Evolutionary conservation across 30 jellyfish, hydroid and myxozoan species (phyloP), one percentile per base, ranked within the genome.

Genomic region (Aurelia sp.): DNA sequence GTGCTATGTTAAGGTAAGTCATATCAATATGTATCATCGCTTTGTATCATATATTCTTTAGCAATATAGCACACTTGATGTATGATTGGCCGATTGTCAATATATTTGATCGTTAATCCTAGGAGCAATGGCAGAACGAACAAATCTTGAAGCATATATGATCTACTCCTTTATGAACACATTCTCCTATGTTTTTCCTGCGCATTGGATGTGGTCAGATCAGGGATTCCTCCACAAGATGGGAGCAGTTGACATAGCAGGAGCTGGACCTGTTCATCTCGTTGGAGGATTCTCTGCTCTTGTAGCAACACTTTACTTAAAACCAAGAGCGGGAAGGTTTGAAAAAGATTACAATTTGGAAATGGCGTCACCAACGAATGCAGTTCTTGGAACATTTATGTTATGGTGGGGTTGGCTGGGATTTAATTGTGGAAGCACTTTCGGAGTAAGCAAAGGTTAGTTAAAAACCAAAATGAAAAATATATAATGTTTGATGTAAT

Each of bases 321-420:
- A 72, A 73, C 98, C 98, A 66, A 85, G 98, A 67, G 67, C 72
- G 8, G 90, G 88, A 17, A 57, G 92, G 33, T 81, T 80, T 52
- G 82, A 70, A 12, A 17, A 51, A 22, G 61, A 57, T 21, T 27
- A 57, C 4, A 15, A 40, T 2, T 22, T 60, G 22, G 72, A 68
- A 44, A 80, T 88, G 91, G 84, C 98, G 2, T 91, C 98, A 16
- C 96, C 98, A 6, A 77, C 96, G 10, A 91, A 76, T 74, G 93
- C 77, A 16, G 91, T 91, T 35, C 93, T 91, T 51, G 98, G 98
- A 5, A 84, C 93, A 19, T 91, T 91, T 58, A 91, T 91, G 93
- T 74, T 91, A 44, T 91, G 98, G 98, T 91, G 98, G 92, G 98
- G 98, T 30, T 91, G 98, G 98, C 93, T 91, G 0, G 98, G 98